A percentile compares a stretch with the other conserved stretches of the same genome.
Evolutionary conservation across 2,113 vertebrate genomes (phyloP).

Genomic region (Microtus montanus): DNA sequence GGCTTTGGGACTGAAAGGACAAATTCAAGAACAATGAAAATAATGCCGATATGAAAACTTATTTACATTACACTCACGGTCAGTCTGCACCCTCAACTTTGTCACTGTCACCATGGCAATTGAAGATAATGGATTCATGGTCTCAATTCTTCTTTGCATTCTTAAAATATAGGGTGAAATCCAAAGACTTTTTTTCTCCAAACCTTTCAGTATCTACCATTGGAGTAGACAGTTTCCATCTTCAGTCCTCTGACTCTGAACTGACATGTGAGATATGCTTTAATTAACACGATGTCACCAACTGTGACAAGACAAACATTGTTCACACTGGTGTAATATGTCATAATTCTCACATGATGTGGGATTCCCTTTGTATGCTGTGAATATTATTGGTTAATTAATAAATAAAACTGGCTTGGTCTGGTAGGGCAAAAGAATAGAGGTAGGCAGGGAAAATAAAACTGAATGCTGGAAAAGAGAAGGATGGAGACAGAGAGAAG

Average conservation of each 20-base stretch:
- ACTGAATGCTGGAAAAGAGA: too few species aligned
- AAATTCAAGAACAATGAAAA: neutral
- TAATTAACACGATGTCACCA: neutral
- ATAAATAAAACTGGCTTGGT: too few species aligned
- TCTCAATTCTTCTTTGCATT: neutral
- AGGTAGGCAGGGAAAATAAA: too few species aligned
- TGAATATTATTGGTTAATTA: too few species aligned
- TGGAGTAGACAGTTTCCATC: neutral
- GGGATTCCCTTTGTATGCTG: too few species aligned
- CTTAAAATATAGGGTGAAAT: neutral
- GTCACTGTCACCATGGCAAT: accelerated
- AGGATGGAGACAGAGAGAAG: too few species aligned
- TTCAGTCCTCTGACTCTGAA: neutral
- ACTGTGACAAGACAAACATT: neutral
- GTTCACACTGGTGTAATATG: neutral
- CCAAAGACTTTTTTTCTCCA: neutral
- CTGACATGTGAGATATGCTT: neutral
- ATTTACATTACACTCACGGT: neutral
- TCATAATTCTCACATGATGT: neutral
- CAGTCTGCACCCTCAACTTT: neutral
- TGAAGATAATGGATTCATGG: neutral
- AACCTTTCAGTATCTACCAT: neutral
- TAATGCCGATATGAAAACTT: neutral
- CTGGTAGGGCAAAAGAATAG: too few species aligned
- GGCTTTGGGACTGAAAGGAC: neutral